Evolutionary conservation across 1,140 invertebrate genomes (phyloP), one percentile per base, ranked within the genome.

Genomic region (Hestina assimilis): DNA sequence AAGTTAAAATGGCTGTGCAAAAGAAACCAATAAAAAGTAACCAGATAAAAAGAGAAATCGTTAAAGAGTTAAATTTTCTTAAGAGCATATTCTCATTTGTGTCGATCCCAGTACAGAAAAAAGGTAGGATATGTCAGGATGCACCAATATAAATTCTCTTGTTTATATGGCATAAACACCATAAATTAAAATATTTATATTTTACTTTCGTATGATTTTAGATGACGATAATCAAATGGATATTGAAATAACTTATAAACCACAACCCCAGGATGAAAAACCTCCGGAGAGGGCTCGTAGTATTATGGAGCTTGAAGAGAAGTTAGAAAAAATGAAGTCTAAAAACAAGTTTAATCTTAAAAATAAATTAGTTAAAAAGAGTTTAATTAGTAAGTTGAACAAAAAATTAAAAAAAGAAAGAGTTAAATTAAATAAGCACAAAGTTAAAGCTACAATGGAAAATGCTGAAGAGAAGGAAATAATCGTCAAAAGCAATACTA

Each of bases 371-470:
- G 74, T 71, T 0, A 87, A 85, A 41, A 87, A 87, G 57, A 87
- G 84, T 68, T 65, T 87, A 29, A 79, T 35, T 15, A 87, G 82
- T 60, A 87, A 87, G 66, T 43, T 87, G 19, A 86, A 75, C 38
- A 87, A 87, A 35, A 85, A 86, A 65, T 71, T 83, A 9, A 86
- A 86, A 42, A 85, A 85, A 47, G 80, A 87, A 24, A 73, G 80
- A 52, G 57, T 62, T 8, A 70, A 61, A 31, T 45, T 64, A 11
- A 82, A 82, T 43, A 82, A 79, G 62, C 63, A 62, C 17, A 74
- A 75, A 63, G 54, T 69, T 0, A 80, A 83, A 61, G 59, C 58
- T 31, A 35, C 55, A 15, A 45, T 33, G 41, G 55, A 59, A 7
- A 21, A 42, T 42, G 11, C 14, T 51, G 51, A 55, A 54, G 46